A percentile compares a stretch with the other conserved stretches of the same genome.
These are phyloP conservation scores for Paramormyrops hopkinsi DNA, from an alignment of 2,797 vertebrate genomes.

Conservation along the genomic window DNA sequence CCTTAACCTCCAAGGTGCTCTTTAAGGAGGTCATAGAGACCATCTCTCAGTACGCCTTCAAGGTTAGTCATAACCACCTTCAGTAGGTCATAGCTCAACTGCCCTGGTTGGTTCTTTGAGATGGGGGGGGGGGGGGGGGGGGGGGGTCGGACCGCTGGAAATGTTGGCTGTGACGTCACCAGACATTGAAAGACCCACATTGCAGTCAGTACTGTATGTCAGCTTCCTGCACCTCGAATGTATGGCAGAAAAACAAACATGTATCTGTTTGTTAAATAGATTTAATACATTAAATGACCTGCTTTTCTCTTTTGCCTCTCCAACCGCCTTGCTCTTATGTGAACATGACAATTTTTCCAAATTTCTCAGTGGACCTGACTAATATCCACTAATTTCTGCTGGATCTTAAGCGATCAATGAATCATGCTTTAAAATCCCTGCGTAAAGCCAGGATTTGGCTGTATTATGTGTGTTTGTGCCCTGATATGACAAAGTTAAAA, in stretches of 20 bases:
- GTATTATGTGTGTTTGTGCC: slow-evolving; percentile 32
- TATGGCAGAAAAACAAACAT: background rate
- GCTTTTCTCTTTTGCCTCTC: background rate
- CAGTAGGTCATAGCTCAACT: background rate
- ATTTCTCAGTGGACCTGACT: slow-evolving; percentile 36
- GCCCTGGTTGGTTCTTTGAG: background rate
- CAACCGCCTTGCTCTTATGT: background rate
- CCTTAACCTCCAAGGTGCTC: slow-evolving; percentile 88
- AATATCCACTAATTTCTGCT: slow-evolving; percentile 45
- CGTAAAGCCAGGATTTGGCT: slow-evolving; percentile 31
- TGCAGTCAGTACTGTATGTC: background rate
- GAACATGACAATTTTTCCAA: slow-evolving; percentile 29
- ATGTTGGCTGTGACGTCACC: background rate
- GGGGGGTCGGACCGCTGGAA: background rate
- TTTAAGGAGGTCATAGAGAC: slow-evolving; percentile 90
- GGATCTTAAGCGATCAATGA: slow-evolving; percentile 43
- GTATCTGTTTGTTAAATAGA: background rate
- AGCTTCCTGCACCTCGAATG: background rate
- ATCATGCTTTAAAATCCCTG: slow-evolving; percentile 42
- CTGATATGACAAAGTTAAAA: slow-evolving; percentile 22
- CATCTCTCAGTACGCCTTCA: slow-evolving; percentile 82
- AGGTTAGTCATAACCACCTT: slow-evolving; percentile 51
- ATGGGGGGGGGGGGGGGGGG: background rate
- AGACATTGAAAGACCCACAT: background rate
- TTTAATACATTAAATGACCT: background rate